Percentiles rank a stretch among this genome's conserved stretches.
Conservation (phyloP, 2,888 invertebrate species). For the Camptogramma bilineatum region DNA sequence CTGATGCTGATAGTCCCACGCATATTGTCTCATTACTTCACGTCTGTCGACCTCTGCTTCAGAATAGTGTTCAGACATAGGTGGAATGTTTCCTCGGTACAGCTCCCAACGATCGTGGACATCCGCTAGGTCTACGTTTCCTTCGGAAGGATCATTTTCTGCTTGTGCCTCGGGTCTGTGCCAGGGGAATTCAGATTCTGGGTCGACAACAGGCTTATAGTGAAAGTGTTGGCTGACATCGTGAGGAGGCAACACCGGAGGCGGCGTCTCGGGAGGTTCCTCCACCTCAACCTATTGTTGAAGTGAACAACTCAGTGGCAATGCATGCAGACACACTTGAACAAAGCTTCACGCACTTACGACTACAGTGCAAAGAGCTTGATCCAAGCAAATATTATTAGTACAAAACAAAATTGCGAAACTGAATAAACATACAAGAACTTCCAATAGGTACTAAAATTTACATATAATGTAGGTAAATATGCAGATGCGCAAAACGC, state of each 20-base stretch:
- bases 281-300: constrained; percentile 78
- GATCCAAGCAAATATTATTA: constrained; percentile 69
- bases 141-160: constrained; percentile 52
- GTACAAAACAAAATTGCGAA: constrained; percentile 41
- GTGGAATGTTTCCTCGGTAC: constrained; percentile 84
- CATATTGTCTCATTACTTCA: constrained; percentile 67
- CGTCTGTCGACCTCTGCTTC: constrained; percentile 53
- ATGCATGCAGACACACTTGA: constrained; percentile 77
- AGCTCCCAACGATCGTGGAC: constrained; percentile 91
- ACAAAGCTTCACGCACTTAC: constrained; percentile 71
- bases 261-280: constrained; percentile 56
- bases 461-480: too few relatives aligned
- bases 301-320: constrained; percentile 76
- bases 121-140: constrained; percentile 60
- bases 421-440: constrained; percentile 67
- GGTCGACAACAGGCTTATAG: constrained; percentile 71
- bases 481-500: neutral
- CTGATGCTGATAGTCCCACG: constrained; percentile 64
- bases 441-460: constrained; percentile 12
- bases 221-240: constrained; percentile 60
- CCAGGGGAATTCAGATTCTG: constrained; percentile 80
- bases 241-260: constrained; percentile 60
- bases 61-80: constrained; percentile 48
- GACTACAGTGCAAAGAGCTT: constrained; percentile 70
- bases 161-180: constrained; percentile 70